These are phyloP conservation scores for Panurus biarmicus DNA, from an alignment of 2,113 vertebrate genomes.

Conservation along the genomic window DNA sequence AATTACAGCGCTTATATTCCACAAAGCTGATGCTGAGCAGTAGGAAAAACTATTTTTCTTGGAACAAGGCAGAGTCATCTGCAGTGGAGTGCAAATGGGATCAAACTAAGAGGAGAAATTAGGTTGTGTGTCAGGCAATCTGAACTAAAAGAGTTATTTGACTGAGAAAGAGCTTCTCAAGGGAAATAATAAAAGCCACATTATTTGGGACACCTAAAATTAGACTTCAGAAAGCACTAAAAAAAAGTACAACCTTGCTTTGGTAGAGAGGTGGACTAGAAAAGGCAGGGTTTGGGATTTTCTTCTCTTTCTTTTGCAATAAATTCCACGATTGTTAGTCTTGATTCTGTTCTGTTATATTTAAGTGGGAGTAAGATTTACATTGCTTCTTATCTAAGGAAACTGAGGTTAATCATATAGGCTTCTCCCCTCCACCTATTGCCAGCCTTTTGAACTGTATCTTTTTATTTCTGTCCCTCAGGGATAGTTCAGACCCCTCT, in stretches of 20 bases:
- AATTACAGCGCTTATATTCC: neutral
- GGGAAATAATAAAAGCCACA: conserved; percentile 22
- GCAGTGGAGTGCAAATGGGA: neutral
- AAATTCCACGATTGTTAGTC: neutral
- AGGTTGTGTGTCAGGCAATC: conserved; percentile 15
- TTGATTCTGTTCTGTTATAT: neutral
- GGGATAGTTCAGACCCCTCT: neutral
- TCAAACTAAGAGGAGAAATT: conserved; percentile 14
- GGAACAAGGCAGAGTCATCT: neutral
- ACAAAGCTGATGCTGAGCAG: neutral
- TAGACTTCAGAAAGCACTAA: conserved; percentile 11
- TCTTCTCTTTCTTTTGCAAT: neutral
- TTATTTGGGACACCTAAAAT: conserved; percentile 60
- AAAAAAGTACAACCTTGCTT: conserved; percentile 26
- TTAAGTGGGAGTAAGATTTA: neutral
- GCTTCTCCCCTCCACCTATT: neutral
- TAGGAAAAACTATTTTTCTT: neutral
- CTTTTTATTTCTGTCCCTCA: neutral
- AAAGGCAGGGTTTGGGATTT: neutral
- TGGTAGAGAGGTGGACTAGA: neutral
- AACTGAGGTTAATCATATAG: neutral
- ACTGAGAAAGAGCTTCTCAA: neutral
- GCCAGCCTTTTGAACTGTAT: neutral
- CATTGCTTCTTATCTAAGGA: neutral
- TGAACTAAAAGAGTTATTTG: neutral